Evolutionary conservation across 2,888 invertebrate species (phyloP).

Genomic region (Oscheius onirici): DNA sequence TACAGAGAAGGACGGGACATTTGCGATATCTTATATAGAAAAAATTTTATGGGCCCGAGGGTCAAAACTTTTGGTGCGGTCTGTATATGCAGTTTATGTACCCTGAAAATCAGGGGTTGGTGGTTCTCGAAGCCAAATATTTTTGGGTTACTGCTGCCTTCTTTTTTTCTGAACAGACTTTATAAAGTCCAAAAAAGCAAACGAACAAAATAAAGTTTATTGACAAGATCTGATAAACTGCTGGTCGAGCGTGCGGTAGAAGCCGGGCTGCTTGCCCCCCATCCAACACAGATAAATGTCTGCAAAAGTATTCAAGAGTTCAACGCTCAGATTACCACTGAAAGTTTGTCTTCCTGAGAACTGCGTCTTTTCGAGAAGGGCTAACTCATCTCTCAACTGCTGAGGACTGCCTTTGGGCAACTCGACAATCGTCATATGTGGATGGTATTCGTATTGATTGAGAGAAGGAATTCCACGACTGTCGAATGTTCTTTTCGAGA

Average conservation of each 20-base stretch:
- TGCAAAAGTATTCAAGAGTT: not conserved
- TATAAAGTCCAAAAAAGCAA: too few relatives aligned
- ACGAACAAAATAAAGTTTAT: not conserved
- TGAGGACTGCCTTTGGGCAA: not conserved
- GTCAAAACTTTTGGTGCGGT: too few relatives aligned
- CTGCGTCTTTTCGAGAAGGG: not conserved
- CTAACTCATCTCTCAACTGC: not conserved
- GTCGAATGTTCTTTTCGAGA: not conserved
- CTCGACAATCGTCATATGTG: conserved; percentile 17
- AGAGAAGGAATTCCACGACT: not conserved
- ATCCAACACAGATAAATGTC: conserved; percentile 5
- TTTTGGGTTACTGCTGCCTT: too few relatives aligned
- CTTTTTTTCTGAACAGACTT: too few relatives aligned
- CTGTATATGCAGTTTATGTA: too few relatives aligned
- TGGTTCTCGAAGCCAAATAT: not conserved
- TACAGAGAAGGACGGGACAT: too few relatives aligned
- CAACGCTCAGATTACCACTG: not conserved
- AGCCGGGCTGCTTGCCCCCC: not conserved
- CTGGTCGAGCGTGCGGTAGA: not conserved
- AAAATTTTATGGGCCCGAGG: too few relatives aligned
- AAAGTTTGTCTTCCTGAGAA: not conserved
- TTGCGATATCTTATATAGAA: too few relatives aligned
- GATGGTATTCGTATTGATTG: conserved; percentile 10
- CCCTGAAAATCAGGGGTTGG: not conserved
- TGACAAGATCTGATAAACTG: not conserved